Evolutionary conservation across 2,113 vertebrate species (phyloP).

Genomic region (Cyprinodon variegatus): DNA sequence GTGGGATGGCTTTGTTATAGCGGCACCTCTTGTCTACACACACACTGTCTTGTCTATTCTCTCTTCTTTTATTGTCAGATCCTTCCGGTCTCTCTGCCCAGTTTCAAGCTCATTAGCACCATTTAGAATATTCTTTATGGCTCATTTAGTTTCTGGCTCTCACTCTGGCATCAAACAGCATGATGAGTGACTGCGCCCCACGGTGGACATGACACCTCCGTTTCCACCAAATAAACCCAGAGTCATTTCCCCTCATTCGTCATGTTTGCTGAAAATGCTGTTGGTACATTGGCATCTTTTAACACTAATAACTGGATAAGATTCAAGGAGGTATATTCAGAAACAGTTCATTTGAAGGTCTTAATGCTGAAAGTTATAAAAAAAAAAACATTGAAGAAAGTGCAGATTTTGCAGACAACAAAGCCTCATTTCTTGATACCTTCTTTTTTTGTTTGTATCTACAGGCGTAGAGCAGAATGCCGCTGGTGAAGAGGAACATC

Average conservation of each 20-base stretch:
- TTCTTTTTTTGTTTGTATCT: not conserved
- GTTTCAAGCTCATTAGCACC: constrained; percentile 40
- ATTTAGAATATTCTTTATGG: constrained; percentile 51
- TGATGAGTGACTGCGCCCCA: constrained; percentile 45
- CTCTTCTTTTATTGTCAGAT: not conserved
- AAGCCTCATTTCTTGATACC: not conserved
- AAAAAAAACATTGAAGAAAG: not conserved
- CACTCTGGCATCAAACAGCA: constrained; percentile 36
- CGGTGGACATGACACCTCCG: constrained; percentile 41
- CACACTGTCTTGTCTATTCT: not conserved
- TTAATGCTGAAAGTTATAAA: not conserved
- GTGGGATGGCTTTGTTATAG: not conserved
- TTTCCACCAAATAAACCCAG: constrained; percentile 32
- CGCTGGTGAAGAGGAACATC: constrained; percentile 90
- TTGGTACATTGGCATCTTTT: not conserved
- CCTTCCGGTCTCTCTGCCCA: constrained; percentile 20
- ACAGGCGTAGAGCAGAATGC: constrained; percentile 77
- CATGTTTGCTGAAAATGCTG: not conserved
- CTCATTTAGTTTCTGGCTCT: constrained; percentile 51
- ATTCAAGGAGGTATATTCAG: not conserved
- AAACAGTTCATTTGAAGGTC: not conserved
- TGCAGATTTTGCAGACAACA: not conserved
- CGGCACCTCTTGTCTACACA: not conserved
- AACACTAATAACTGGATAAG: not conserved
- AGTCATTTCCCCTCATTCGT: not conserved